Percentiles rank a stretch among this genome's conserved stretches.
Evolutionary conservation across 92 coral and sea anemone genomes (phyloP).

Genomic region (Desmophyllum pertusum): DNA sequence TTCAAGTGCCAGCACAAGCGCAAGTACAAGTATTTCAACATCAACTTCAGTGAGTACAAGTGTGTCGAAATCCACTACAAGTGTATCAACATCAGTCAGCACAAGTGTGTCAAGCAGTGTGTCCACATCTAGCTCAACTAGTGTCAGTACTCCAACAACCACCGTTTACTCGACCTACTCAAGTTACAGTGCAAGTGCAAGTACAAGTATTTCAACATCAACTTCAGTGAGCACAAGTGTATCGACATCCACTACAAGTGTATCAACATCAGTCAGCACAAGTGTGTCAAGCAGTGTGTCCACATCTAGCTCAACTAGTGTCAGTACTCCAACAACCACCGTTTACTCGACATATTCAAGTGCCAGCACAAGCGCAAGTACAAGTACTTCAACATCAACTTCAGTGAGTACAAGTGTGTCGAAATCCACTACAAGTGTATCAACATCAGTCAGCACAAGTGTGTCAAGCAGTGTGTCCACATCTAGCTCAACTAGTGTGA

Average conservation of each 20-base stretch:
- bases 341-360: background rate
- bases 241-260: too few relatives aligned
- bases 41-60: too few relatives aligned
- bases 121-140: too few relatives aligned
- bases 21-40: slow-evolving; percentile 14
- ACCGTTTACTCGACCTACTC: too few relatives aligned
- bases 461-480: slow-evolving; percentile 18
- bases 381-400: too few relatives aligned
- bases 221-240: too few relatives aligned
- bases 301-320: background rate
- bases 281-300: slow-evolving; percentile 23
- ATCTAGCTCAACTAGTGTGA: background rate
- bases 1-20: slow-evolving; percentile 1
- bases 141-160: too few relatives aligned
- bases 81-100: background rate
- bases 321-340: slow-evolving; percentile 7
- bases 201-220: too few relatives aligned
- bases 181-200: too few relatives aligned
- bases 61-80: too few relatives aligned
- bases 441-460: slow-evolving; percentile 3
- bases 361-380: background rate
- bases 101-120: slow-evolving; percentile 5
- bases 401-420: too few relatives aligned
- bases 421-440: too few relatives aligned
- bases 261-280: background rate